Evolutionary conservation across 2,797 vertebrate species (phyloP), one percentile per base, ranked within the genome.

Genomic region (Pipistrellus pipistrellus): DNA sequence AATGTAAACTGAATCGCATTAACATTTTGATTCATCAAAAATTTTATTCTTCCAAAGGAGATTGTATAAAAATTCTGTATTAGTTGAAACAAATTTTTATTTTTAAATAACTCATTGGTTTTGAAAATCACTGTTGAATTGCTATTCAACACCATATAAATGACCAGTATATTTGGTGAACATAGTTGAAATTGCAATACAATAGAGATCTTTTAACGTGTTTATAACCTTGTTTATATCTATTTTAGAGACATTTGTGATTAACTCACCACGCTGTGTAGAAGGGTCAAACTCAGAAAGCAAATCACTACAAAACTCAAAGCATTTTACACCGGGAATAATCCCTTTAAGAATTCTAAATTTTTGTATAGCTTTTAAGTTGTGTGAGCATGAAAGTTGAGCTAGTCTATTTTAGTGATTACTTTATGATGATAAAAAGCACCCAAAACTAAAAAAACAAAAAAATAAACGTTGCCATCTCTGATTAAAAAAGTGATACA

Each of bases 121-220:
- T 88, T 93, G 85, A 91, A 93, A 85, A 85, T 87, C 30, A 38
- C 6, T 57, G 1, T 9, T 93, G 38, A 96, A 66, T 68, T 81
- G 3, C 30, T 91, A 14, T 75, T 73, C 66, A 53, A 80, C 18
- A 81, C 10, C 23, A 48, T 51, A 8, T 77, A 75, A 88, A 62
- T 80, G 48, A 82, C 66, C 51, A 13, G 59, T 48, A 5, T 20
- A 59, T 91, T 4, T 71, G 4, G 48, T 53, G 46, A 78, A 89
- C 82, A 89, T 89, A 59, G 41, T 75, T 73, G 48, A 78, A 94
- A 82, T 23, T 51, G 10, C 1, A 77, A 57, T 85, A 55, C 9
- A 75, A 83, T 57, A 11, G 27, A 81, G 55, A 75, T 68, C 69
- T 87, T 90, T 82, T 85, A 48, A 88, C n/a, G 1, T 85, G 4